Base-by-base conservation (phyloP, 2,113 vertebrate genomes). In the Abramis brama region DNA sequence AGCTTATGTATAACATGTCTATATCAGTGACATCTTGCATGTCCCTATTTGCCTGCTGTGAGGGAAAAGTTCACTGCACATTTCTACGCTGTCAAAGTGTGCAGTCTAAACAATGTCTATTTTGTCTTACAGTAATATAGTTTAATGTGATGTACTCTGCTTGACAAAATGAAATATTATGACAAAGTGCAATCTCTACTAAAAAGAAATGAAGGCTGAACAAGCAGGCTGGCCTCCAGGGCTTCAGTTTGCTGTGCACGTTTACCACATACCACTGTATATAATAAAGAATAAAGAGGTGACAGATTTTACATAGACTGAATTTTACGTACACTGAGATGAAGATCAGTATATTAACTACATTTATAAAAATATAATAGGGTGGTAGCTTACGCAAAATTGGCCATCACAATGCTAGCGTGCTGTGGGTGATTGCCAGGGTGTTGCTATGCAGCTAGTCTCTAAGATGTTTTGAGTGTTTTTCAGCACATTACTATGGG, bases 51-150 rank as follows among this genome's bases (percentile, higher is more conserved):
- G 23, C 23, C 75, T 85, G 70, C 75, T 85, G 64, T 82, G 17
- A n/a, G 62, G 82, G 21, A 83, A 86, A 91, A 86, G 81, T 64
- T 92, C 92, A 86, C 89, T 88, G 90, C 60, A 81, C 88, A 90
- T 93, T 78, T 88, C 47, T 33, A 76, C 15, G 30, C 47, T 79
- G 87, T 92, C 89, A 90, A 87, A 91, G 57, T 87, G 90, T 93
- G 92, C 89, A 74, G 89, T 88, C 68, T 33, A 68, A 87, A 87
- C 83, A 70, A 89, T 79, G 80, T 87, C 83, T 87, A 82, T 90
- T 89, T 90, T 83, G 88, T 60, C 7, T 90, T 92, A 10, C 39
- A 43, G 39, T 43, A 90, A 93, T 91, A 90, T 81, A 89, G 82
- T 86, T 75, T 91, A 91, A 92, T 85, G 82, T 85, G 89, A 92